Evolutionary conservation across 2,797 vertebrate species (phyloP), one percentile per base, ranked within the genome.

Genomic region (Cynopterus sphinx): DNA sequence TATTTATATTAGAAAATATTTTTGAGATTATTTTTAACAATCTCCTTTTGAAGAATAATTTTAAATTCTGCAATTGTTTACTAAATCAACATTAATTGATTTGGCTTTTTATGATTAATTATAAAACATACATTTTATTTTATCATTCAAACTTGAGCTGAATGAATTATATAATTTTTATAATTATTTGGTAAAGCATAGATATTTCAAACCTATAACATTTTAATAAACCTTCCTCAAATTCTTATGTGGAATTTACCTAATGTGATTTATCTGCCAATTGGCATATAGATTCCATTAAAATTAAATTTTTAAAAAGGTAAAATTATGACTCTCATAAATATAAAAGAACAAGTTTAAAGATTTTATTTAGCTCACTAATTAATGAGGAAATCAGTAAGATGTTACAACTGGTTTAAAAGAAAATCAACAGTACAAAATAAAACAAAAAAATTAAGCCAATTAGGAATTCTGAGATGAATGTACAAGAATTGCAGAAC

Each of bases 401-500:
- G 53, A 51, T 77, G 51, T 89, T 84, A 70, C 22, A 77, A n/a
- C 53, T 63, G n/a, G 36, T 94, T 67, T 71, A 61, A 90, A 78
- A 70, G 51, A 77, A 46, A 94, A 78, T 84, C 17, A 51, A 28
- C 26, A 81, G 61, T 61, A 49, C 22, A 68, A 81, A 55, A 57
- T 19, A 59, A 59, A 86, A 13, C 5, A 26, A 15, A 51, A 55
- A 17, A 41, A 36, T 79, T 55, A 36, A 79, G 55, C 46, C 13
- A 81, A 46, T 86, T 73, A 79, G n/a, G 26, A 86, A 73, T 85
- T 73, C 53, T 65, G n/a, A 91, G 73, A 79, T 91, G 16, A 81
- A 77, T 84, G 70, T 70, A 31, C 8, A 68, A 71, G 85, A 77
- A 46, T 83, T 49, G 49, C 46, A 49, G 17, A 75, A 67, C 41